A percentile compares a stretch with the other conserved stretches of the same genome.
phyloP scores from a whole-genome alignment of 2,797 vertebrate genomes.

The Lophotriccus pileatus region DNA sequence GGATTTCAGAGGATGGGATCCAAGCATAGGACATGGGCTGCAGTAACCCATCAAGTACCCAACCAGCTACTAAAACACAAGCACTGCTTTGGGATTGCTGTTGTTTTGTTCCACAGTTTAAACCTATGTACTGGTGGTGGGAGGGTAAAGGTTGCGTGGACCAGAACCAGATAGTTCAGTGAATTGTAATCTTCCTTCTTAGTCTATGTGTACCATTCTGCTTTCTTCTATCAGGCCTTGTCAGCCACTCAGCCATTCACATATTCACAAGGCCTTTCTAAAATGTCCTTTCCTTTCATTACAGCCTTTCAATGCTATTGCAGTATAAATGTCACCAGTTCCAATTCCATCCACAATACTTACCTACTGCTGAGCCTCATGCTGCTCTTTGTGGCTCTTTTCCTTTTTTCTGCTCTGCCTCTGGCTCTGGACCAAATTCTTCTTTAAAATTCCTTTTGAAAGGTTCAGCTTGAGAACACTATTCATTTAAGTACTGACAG shows the following conservation, averaged over 20 bases:
- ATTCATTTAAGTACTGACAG: slow-evolving; percentile 5
- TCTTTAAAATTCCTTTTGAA: slow-evolving; percentile 32
- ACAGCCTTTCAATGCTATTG: not conserved
- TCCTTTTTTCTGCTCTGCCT: not conserved
- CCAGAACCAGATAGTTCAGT: not conserved
- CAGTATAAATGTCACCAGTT: not conserved
- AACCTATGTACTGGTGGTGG: not conserved
- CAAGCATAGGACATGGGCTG: not conserved
- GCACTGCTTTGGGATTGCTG: not conserved
- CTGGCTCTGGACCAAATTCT: not conserved
- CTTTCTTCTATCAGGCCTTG: not conserved
- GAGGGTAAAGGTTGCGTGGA: not conserved
- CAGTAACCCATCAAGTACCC: not conserved
- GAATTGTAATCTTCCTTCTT: not conserved
- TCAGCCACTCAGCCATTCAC: not conserved
- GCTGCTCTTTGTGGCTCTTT: not conserved
- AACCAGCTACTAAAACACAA: not conserved
- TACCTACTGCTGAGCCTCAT: not conserved
- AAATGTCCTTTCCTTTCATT: not conserved
- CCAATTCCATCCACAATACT: not conserved
- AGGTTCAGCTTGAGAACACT: not conserved
- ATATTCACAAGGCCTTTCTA: not conserved
- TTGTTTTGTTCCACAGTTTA: not conserved
- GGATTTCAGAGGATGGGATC: not conserved
- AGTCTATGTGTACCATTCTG: not conserved